A percentile compares a stretch with the other conserved stretches of the same genome.
These are phyloP conservation scores for Drosophila leontia DNA, from an alignment of 1,140 invertebrate genomes.

Conservation along the genomic window DNA sequence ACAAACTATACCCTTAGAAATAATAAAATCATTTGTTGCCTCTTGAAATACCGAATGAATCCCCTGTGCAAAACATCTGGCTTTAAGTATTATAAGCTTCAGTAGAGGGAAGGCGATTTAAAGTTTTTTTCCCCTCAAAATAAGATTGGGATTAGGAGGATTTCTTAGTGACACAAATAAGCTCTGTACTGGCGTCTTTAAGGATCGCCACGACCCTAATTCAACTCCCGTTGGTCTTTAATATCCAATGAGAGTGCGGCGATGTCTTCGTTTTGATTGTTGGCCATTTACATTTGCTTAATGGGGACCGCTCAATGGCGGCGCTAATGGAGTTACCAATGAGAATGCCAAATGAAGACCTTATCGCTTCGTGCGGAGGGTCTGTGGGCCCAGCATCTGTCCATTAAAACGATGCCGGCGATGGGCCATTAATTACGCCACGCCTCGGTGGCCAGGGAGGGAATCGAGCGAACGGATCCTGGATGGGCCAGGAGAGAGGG, in stretches of 20 bases:
- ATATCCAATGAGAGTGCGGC: conserved; percentile 3
- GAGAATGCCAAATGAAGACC: conserved; percentile 52
- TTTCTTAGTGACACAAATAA: conserved; percentile 5
- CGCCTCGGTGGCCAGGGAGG: conserved; percentile 34
- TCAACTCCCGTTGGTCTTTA: conserved; percentile 19
- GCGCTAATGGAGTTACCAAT: conserved; percentile 71
- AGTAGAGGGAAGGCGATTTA: neutral
- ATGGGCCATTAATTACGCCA: conserved; percentile 72
- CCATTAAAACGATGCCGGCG: conserved; percentile 60
- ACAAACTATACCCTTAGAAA: too few species aligned
- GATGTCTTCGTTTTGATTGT: conserved; percentile 36
- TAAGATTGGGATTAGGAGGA: neutral
- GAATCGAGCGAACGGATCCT: neutral
- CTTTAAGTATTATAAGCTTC: conserved; percentile 1
- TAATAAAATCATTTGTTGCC: neutral
- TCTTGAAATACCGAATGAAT: neutral
- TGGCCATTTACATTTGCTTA: conserved; percentile 67
- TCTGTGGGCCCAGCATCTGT: conserved; percentile 51
- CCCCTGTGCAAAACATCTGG: neutral
- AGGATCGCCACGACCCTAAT: neutral
- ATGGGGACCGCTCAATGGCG: conserved; percentile 56
- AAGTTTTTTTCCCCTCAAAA: neutral
- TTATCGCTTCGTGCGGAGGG: conserved; percentile 38
- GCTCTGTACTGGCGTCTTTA: conserved; percentile 6
- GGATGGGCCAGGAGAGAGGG: neutral